phyloP scores from a whole-genome alignment of 2,888 invertebrate species.

The Andrena fulva region DNA sequence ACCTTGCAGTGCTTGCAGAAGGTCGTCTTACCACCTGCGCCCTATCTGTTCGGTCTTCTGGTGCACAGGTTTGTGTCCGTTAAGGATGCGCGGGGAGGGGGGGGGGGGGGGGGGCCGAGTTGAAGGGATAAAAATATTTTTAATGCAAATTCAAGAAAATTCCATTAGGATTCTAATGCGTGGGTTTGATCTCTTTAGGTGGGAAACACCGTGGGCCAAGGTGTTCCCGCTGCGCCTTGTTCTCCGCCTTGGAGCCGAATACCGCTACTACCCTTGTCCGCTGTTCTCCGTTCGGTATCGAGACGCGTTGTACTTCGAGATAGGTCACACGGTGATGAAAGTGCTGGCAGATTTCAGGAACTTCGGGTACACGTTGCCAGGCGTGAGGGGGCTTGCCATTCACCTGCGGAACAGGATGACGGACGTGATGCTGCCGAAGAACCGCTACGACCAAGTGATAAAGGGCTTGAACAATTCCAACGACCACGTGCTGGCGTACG shows the following conservation, averaged over 20 bases:
- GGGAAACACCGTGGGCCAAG: conserved; percentile 94
- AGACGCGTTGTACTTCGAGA: conserved; percentile 93
- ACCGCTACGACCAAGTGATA: conserved; percentile 90
- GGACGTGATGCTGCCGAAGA: conserved; percentile 90
- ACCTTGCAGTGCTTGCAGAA: conserved; percentile 93
- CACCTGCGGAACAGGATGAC: conserved; percentile 94
- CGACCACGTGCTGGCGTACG: conserved; percentile 94
- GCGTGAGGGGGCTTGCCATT: conserved; percentile 91
- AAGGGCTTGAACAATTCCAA: conserved; percentile 92
- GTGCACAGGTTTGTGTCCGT: conserved; percentile 88
- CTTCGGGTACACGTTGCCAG: conserved; percentile 92
- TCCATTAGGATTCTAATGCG: no score
- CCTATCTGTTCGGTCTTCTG: conserved; percentile 91
- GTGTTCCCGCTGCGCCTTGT: conserved; percentile 91
- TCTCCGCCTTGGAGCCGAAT: conserved; percentile 93
- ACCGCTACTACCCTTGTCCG: conserved; percentile 94
- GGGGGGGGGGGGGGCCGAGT: no score
- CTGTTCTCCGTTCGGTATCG: conserved; percentile 91
- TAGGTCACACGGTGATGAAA: conserved; percentile 95
- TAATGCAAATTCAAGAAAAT: no score
- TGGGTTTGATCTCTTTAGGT: conserved; percentile 81
- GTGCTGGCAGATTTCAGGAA: conserved; percentile 94
- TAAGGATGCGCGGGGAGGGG: background rate
- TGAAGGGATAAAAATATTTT: no score
- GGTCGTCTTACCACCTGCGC: conserved; percentile 89